Percentiles rank a stretch among this genome's conserved stretches.
Conservation (phyloP, 2,888 invertebrate species). For the Cristatella mucedo region DNA sequence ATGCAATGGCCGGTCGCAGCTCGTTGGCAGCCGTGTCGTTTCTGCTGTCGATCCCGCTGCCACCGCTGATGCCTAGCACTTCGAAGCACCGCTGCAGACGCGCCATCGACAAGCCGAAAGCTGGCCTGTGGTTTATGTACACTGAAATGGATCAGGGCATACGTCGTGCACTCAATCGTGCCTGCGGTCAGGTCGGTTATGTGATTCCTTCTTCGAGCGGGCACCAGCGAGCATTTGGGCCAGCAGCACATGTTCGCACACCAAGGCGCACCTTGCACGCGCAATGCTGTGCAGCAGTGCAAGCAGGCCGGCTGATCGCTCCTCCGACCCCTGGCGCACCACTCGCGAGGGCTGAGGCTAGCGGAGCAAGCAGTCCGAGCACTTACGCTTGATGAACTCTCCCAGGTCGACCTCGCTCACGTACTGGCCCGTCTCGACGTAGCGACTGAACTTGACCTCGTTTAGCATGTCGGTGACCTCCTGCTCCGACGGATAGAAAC, state of each 20-base stretch:
- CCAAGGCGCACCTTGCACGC: no score
- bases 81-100: slow-evolving; percentile 31
- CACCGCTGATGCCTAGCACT: slow-evolving; percentile 21
- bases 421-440: slow-evolving; percentile 39
- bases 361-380: background rate
- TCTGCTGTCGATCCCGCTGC: no score
- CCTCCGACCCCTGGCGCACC: no score
- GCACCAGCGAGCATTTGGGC: no score
- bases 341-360: no score
- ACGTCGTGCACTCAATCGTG: no score
- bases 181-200: no score
- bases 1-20: slow-evolving; percentile 21
- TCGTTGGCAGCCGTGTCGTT: no score
- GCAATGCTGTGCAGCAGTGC: no score
- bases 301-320: no score
- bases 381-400: slow-evolving; percentile 37
- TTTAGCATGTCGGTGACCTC: slow-evolving; percentile 47
- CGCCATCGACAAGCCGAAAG: slow-evolving; percentile 34
- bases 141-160: slow-evolving; percentile 24
- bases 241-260: no score
- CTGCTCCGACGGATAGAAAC: slow-evolving; percentile 57
- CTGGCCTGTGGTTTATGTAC: slow-evolving; percentile 38
- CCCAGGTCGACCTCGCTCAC: slow-evolving; percentile 48
- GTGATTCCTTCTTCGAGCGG: no score
- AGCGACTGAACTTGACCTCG: slow-evolving; percentile 40